Conservation (phyloP, 2,797 vertebrate genomes). For the Apogon talboti region DNA sequence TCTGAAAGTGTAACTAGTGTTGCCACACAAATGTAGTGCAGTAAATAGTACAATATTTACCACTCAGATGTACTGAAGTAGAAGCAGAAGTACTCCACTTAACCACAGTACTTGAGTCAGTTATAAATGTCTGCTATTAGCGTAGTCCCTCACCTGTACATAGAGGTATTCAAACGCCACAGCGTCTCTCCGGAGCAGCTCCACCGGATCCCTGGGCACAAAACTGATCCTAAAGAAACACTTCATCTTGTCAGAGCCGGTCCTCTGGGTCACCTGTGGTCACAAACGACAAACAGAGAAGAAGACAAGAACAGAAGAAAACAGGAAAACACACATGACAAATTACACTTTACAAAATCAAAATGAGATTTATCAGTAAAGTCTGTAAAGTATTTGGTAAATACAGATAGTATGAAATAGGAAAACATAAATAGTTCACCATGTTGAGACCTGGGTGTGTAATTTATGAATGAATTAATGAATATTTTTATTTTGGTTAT, state of each 20-base stretch:
- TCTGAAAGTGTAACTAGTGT: too few species aligned
- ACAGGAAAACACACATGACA: background rate
- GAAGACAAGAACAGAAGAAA: too few species aligned
- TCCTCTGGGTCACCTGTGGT: constrained; percentile 93
- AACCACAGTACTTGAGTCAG: background rate
- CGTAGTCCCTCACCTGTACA: constrained; percentile 64
- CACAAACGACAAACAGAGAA: background rate
- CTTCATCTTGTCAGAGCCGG: constrained; percentile 95
- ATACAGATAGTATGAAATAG: too few species aligned
- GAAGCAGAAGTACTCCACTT: too few species aligned
- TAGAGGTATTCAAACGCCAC: constrained; percentile 98
- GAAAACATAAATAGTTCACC: background rate
- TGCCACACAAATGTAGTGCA: too few species aligned
- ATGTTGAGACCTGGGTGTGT: background rate
- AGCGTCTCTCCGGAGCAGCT: constrained; percentile 93
- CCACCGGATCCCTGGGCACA: constrained; percentile 96
- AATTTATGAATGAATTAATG: too few species aligned
- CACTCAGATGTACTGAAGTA: too few species aligned
- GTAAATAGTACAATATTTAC: too few species aligned
- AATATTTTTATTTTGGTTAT: too few species aligned
- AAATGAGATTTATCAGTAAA: too few species aligned
- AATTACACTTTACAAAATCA: too few species aligned
- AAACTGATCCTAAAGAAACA: constrained; percentile 98
- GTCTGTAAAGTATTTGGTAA: too few species aligned
- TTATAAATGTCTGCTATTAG: background rate